A percentile compares a stretch with the other conserved stretches of the same genome.
These are phyloP conservation scores for Aythya fuligula DNA, from an alignment of 2,797 vertebrate genomes.

Conservation along the genomic window DNA sequence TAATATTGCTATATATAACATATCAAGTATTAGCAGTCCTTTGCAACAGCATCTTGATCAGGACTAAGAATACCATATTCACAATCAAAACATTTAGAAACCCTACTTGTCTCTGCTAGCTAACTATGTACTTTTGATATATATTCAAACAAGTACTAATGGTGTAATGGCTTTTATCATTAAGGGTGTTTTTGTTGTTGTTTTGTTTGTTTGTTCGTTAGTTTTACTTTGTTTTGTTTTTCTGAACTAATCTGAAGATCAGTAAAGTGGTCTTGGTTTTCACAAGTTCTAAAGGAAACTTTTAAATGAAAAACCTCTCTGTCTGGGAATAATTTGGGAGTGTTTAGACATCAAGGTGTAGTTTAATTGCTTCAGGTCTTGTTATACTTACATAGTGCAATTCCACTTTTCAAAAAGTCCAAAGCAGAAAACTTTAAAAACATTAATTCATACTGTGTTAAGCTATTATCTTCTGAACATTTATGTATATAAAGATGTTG, in stretches of 20 bases:
- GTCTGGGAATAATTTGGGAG: fast-evolving
- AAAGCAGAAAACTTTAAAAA: not conserved
- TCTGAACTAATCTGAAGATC: not conserved
- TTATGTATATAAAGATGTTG: not conserved
- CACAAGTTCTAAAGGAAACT: not conserved
- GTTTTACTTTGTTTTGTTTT: not conserved
- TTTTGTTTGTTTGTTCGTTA: not conserved
- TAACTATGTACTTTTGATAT: not conserved
- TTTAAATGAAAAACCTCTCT: not conserved
- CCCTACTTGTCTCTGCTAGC: not conserved
- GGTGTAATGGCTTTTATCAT: not conserved
- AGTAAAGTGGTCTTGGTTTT: not conserved
- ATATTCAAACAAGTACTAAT: not conserved
- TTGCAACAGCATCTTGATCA: not conserved
- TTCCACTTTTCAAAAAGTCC: not conserved
- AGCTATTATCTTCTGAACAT: not conserved
- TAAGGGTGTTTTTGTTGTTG: fast-evolving
- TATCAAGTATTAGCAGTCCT: not conserved
- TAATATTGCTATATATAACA: not conserved
- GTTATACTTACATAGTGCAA: not conserved
- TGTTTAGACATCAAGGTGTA: not conserved
- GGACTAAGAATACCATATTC: not conserved
- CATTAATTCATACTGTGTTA: not conserved
- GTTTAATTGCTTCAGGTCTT: not conserved
- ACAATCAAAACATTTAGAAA: not conserved